These are phyloP conservation scores for Zoanthus gigantus DNA, from an alignment of 92 coral and sea anemone genomes.

Conservation along the genomic window DNA sequence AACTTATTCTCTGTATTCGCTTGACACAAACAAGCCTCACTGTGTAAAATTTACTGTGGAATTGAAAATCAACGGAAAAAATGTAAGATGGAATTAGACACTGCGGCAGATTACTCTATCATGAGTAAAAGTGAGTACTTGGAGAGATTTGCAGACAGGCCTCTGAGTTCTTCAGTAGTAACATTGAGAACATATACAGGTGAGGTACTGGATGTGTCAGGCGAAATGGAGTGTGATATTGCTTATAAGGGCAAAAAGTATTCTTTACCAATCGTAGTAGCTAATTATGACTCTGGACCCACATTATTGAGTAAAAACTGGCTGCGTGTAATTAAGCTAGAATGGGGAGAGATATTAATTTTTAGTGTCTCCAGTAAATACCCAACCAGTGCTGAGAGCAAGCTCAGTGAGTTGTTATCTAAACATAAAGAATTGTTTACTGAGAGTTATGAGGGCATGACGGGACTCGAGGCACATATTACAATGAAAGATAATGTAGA, in stretches of 20 bases:
- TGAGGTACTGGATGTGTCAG: slow-evolving; percentile 58
- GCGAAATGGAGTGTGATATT: slow-evolving; percentile 52
- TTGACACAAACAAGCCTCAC: slow-evolving; percentile 21
- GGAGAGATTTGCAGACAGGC: slow-evolving; percentile 49
- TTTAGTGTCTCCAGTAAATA: slow-evolving; percentile 20
- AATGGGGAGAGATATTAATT: slow-evolving; percentile 46
- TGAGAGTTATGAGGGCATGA: slow-evolving; percentile 1
- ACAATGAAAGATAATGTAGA: no score
- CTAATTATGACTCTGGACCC: slow-evolving; percentile 56
- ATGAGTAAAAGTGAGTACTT: slow-evolving; percentile 62
- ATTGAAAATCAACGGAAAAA: slow-evolving; percentile 26
- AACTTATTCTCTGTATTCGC: slow-evolving; percentile 10
- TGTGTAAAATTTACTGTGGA: slow-evolving; percentile 4
- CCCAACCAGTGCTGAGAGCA: slow-evolving; percentile 6
- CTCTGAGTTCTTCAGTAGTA: slow-evolving; percentile 51
- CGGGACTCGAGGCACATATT: background rate
- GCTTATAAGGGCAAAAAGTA: slow-evolving; percentile 50
- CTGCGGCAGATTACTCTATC: slow-evolving; percentile 68
- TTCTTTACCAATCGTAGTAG: slow-evolving; percentile 48
- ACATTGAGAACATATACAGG: slow-evolving; percentile 55
- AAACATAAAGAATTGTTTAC: background rate
- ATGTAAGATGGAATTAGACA: slow-evolving; percentile 53
- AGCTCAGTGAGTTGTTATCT: background rate
- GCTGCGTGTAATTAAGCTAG: slow-evolving; percentile 47
- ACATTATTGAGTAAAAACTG: slow-evolving; percentile 58